Evolutionary conservation across 2,888 invertebrate genomes (phyloP).

Genomic region (Galerucella calmariensis): DNA sequence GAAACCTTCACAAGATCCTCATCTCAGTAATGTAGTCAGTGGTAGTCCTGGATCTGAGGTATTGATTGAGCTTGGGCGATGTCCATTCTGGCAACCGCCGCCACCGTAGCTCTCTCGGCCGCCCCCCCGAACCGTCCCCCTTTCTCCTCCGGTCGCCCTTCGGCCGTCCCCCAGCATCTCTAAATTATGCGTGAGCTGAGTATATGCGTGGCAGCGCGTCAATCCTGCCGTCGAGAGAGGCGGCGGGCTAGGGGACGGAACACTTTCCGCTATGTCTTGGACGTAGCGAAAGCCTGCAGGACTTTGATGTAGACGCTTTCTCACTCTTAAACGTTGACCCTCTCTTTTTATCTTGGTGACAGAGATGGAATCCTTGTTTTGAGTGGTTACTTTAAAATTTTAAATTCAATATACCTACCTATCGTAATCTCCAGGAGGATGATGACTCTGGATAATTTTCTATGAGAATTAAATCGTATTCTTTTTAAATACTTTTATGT

Average conservation of each 20-base stretch:
- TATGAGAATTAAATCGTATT: too few species aligned
- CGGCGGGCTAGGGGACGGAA: conserved; percentile 27
- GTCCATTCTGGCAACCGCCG: conserved; percentile 65
- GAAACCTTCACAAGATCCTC: conserved; percentile 24
- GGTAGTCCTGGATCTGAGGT: conserved; percentile 61
- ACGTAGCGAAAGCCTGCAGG: conserved; percentile 55
- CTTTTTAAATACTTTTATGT: too few species aligned
- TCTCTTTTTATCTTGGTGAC: conserved; percentile 36
- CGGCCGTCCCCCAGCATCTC: conserved; percentile 55
- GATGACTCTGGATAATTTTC: not conserved
- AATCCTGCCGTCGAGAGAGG: conserved; percentile 51
- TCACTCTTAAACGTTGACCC: conserved; percentile 37
- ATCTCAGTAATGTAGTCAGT: conserved; percentile 56
- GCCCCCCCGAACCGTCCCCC: conserved; percentile 24
- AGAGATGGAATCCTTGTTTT: conserved; percentile 34
- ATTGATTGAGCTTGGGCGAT: conserved; percentile 65
- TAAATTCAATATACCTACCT: conserved; percentile 8
- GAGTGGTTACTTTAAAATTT: conserved; percentile 31
- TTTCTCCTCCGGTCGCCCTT: conserved; percentile 17
- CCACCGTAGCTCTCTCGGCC: conserved; percentile 30
- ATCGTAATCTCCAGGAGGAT: not conserved
- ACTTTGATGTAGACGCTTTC: conserved; percentile 58
- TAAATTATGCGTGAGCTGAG: conserved; percentile 67
- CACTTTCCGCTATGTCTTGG: conserved; percentile 53
- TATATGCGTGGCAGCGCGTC: conserved; percentile 64